phyloP scores from a whole-genome alignment of 2,113 vertebrate species.

The Podilymbus podiceps region DNA sequence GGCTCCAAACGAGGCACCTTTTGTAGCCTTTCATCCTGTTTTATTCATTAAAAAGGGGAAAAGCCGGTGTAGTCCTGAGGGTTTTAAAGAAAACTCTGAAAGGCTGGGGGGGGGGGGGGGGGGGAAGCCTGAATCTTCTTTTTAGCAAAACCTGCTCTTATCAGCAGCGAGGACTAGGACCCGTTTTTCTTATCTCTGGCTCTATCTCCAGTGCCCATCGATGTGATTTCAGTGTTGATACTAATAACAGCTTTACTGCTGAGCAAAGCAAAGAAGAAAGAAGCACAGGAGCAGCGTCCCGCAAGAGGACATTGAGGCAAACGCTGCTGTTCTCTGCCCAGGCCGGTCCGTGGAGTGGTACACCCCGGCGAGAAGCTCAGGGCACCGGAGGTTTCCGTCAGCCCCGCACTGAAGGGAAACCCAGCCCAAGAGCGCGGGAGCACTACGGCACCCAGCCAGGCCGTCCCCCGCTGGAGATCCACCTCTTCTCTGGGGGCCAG shows the following conservation, averaged over 20 bases:
- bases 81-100: background rate
- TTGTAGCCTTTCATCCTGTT: background rate
- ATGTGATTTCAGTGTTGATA: background rate
- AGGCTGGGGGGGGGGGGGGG: background rate
- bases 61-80: background rate
- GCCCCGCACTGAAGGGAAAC: background rate
- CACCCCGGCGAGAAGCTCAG: background rate
- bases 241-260: background rate
- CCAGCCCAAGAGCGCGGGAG: background rate
- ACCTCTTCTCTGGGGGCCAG: background rate
- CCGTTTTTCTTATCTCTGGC: background rate
- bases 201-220: background rate
- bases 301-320: background rate
- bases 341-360: fast-evolving
- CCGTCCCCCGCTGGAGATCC: background rate
- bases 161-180: background rate
- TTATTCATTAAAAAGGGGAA: background rate
- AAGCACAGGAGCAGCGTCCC: background rate
- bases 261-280: background rate
- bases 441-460: fast-evolving
- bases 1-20: background rate
- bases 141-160: background rate
- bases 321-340: background rate
- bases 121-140: background rate
- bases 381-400: background rate